Evolutionary conservation across 1,140 invertebrate genomes (phyloP), one percentile per base, ranked within the genome.

Genomic region (Drosophila erecta): DNA sequence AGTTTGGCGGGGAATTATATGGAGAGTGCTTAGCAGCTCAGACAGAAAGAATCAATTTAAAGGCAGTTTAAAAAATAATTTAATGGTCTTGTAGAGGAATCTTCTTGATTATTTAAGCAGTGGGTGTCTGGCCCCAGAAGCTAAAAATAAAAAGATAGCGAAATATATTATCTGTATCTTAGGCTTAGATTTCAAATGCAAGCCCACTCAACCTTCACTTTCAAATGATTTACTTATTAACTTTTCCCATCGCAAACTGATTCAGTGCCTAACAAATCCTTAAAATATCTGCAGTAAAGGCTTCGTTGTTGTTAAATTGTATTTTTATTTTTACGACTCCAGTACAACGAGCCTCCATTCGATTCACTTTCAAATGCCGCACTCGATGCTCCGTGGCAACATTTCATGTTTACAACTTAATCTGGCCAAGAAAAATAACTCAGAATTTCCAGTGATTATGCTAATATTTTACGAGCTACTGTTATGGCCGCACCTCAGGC

Each of bases 391-490:
- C 30, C 30, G 15, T 37, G 4, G 55, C 38, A 14, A 60, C 40
- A 53, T 57, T 49, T 55, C 27, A 38, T 27, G 55, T 56, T 74
- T 73, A 80, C 66, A 80, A 81, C 79, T 84, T 74, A 33, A 87
- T 89, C 58, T 55, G 67, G n/a, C 38, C 20, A 44, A 11, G 15
- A 49, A 60, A 60, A 37, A 22, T 61, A 44, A 49, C 17, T 17
- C 53, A 64, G 79, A 79, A 83, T 83, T 65, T 62, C 30, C 35
- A n/a, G 44, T 54, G 71, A 89, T 89, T 89, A 89, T 76, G 79
- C 64, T 89, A 83, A 87, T 72, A 79, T 84, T 89, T 87, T 79
- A 87, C 70, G 83, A 66, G 79, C 79, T 86, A 85, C 81, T 86
- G 81, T 73, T 80, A 85, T 80, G 54, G 54, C 33, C 37, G 20